A percentile compares a stretch with the other conserved stretches of the same genome.
Conservation (phyloP, 2,888 invertebrate species). For the Tanaodytes sp. region DNA sequence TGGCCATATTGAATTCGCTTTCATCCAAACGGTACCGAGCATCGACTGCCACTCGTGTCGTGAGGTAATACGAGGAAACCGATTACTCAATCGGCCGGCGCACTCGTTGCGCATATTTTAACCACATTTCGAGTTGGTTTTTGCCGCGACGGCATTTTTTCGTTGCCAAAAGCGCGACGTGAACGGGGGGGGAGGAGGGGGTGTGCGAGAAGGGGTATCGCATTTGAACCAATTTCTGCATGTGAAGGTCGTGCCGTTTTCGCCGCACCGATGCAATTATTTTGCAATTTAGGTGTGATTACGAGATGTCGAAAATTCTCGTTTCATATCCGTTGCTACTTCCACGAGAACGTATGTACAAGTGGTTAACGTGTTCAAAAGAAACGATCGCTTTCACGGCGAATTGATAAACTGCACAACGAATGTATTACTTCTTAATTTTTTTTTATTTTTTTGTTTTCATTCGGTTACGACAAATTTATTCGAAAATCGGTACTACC, state of each 20-base stretch:
- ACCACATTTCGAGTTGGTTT: constrained; percentile 40
- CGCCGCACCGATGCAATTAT: constrained; percentile 10
- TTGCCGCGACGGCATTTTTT: constrained; percentile 23
- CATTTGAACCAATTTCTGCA: constrained; percentile 7
- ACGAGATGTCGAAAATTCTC: neutral
- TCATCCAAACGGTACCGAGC: constrained; percentile 56
- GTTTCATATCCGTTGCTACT: neutral
- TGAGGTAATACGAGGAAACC: constrained; percentile 69
- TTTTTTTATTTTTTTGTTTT: too few relatives aligned
- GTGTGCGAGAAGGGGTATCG: too few relatives aligned
- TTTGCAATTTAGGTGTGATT: constrained; percentile 6
- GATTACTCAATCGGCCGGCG: constrained; percentile 64
- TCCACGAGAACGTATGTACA: neutral
- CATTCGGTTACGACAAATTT: too few relatives aligned
- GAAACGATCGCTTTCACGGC: too few relatives aligned
- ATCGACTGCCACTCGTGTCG: constrained; percentile 56
- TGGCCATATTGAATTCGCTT: constrained; percentile 66
- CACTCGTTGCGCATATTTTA: constrained; percentile 44
- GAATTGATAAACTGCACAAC: too few relatives aligned
- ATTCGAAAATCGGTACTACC: too few relatives aligned
- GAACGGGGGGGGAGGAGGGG: too few relatives aligned
- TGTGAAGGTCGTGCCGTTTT: constrained; percentile 12
- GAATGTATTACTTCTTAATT: too few relatives aligned
- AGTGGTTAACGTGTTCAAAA: neutral
- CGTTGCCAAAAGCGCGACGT: neutral